Evolutionary conservation across 2,888 invertebrate genomes (phyloP), one percentile per base, ranked within the genome.

Genomic region (Acheta domesticus): DNA sequence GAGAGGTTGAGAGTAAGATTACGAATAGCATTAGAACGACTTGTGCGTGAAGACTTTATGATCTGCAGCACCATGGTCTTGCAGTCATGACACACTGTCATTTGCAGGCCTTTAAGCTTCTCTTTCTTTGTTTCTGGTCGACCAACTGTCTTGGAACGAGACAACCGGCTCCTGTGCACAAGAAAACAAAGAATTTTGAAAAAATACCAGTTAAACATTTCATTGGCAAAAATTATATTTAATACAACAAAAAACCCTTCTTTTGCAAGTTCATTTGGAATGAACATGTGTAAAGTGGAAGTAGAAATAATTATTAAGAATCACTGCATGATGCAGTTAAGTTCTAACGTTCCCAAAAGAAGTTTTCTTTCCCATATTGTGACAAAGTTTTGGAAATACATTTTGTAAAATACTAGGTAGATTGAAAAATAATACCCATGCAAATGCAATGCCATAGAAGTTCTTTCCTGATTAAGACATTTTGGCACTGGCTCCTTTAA

Each of bases 41-140:
- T 93, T 80, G 93, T 93, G 86, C 93, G 92, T 83, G 95, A 94
- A 36, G 96, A 95, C 87, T 96, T 93, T 86, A 97, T 96, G 86
- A 97, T 96, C 88, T 96, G 96, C 84, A 96, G 91, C 81, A 97
- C 95, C 93, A 97, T 94, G 81, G 94, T 93, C 86, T 96, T 96
- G 89, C 97, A 98, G 89, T 97, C 97, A 87, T 95, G 94, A 86
- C 97, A 98, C 77, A 97, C 96, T 82, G 93, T 93, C 93, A 96
- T 95, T 85, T 94, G 92, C 81, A 95, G 93, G 76, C 89, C 89
- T 82, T 86, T 86, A 81, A 86, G 81, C 82, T 85, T 86, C 81
- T 86, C 86, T 82, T 82, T 82, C 77, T 81, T 81, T 12, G 48
- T 74, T 16, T 81, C 80, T 86, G 77, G 87, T 87, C 82, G 78